phyloP scores from a whole-genome alignment of 1,140 invertebrate genomes.

The Saxidomus purpurata region DNA sequence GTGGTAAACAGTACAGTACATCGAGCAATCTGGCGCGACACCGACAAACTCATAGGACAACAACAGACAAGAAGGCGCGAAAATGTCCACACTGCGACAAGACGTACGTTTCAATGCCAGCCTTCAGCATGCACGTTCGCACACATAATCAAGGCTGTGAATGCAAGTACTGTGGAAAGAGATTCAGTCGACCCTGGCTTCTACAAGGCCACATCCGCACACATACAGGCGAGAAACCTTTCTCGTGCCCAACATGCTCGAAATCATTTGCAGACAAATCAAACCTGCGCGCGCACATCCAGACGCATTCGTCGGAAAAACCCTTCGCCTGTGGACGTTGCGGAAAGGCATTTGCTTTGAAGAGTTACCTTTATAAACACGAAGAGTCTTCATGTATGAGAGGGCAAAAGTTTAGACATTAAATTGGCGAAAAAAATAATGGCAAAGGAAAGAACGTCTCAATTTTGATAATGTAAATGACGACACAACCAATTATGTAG shows the following conservation, averaged over 20 bases:
- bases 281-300: slow-evolving; percentile 99
- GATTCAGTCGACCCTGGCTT: slow-evolving; percentile 98
- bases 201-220: slow-evolving; percentile 98
- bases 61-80: slow-evolving; percentile 84
- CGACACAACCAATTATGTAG: too few relatives aligned
- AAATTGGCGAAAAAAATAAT: neutral
- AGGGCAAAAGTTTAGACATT: slow-evolving; percentile 77
- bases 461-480: too few relatives aligned
- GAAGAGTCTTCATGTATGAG: slow-evolving; percentile 87
- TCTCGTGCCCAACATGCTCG: slow-evolving; percentile 98
- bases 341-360: slow-evolving; percentile 86
- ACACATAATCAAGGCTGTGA: slow-evolving; percentile 97
- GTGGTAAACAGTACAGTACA: slow-evolving; percentile 86
- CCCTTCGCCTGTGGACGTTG: slow-evolving; percentile 98
- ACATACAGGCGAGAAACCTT: slow-evolving; percentile 99
- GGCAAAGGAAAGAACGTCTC: too few relatives aligned
- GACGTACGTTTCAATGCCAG: slow-evolving; percentile 99
- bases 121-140: slow-evolving; percentile 98
- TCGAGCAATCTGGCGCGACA: slow-evolving; percentile 86
- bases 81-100: slow-evolving; percentile 96
- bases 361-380: slow-evolving; percentile 87
- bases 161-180: slow-evolving; percentile 97
- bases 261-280: slow-evolving; percentile 99
- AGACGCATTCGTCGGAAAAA: slow-evolving; percentile 98
- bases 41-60: slow-evolving; percentile 85